phyloP scores from a whole-genome alignment of 1,140 invertebrate species.

The Zophobas morio region DNA sequence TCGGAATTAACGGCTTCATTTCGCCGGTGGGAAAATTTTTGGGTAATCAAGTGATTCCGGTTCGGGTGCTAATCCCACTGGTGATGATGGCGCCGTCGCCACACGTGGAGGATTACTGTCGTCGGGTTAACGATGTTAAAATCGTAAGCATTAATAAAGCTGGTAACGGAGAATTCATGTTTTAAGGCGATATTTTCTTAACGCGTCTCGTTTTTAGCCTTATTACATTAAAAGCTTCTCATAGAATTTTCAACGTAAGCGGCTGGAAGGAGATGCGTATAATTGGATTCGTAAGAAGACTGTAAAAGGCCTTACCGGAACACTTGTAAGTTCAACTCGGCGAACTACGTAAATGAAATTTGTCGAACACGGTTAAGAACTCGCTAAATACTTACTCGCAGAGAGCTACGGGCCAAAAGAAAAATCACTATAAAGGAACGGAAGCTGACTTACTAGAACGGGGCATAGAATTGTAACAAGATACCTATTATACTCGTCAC shows the following conservation, averaged over 20 bases:
- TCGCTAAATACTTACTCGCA: not conserved
- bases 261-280: conserved; percentile 42
- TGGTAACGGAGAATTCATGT: conserved; percentile 20
- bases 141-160: conserved; percentile 19
- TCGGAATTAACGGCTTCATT: not conserved
- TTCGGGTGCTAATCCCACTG: too few species aligned
- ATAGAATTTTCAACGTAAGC: conserved; percentile 43
- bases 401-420: not conserved
- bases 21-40: too few species aligned
- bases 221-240: conserved; percentile 50
- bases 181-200: conserved; percentile 38
- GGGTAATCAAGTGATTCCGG: too few species aligned
- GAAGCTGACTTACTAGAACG: not conserved
- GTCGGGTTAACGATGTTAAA: conserved; percentile 9
- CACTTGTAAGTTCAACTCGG: conserved; percentile 30
- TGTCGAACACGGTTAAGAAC: conserved; percentile 14
- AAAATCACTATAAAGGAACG: too few species aligned
- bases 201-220: conserved; percentile 18
- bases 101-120: not conserved
- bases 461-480: too few species aligned
- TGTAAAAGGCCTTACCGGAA: conserved; percentile 41
- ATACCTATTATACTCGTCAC: too few species aligned
- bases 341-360: conserved; percentile 13
- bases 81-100: too few species aligned
- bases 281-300: conserved; percentile 48